These are phyloP conservation scores for Drosophila quinaria DNA, from an alignment of 2,888 invertebrate genomes.

Conservation along the genomic window DNA sequence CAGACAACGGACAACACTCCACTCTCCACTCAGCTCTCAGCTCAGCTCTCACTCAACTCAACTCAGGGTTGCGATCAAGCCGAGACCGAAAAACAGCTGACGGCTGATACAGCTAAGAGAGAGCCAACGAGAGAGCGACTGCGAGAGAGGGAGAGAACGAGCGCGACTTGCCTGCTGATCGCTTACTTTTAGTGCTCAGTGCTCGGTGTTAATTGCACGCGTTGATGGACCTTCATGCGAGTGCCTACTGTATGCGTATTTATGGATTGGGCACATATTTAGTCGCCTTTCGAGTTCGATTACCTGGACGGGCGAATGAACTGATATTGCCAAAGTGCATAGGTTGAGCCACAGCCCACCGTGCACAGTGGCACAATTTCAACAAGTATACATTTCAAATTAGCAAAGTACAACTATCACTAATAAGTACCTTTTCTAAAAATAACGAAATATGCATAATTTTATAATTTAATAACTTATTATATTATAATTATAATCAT, in stretches of 20 bases:
- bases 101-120: conserved; percentile 4
- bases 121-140: conserved; percentile 3
- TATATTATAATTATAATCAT: too few species aligned
- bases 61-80: conserved; percentile 13
- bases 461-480: too few species aligned
- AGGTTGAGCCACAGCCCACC: not conserved
- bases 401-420: not conserved
- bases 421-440: not conserved
- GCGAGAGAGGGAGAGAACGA: conserved; percentile 6
- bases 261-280: conserved; percentile 15
- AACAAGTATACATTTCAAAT: not conserved
- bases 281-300: conserved; percentile 43
- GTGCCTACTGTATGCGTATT: conserved; percentile 10
- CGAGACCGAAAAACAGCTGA: conserved; percentile 44
- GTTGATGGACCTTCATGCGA: conserved; percentile 1
- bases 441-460: too few species aligned
- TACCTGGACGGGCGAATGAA: conserved; percentile 47
- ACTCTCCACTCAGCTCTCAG: conserved; percentile 36
- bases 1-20: conserved; percentile 6
- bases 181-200: conserved; percentile 48
- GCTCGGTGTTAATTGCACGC: conserved; percentile 44
- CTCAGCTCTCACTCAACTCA: conserved; percentile 41
- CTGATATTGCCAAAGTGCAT: conserved; percentile 33
- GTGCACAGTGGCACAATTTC: conserved; percentile 34
- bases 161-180: conserved; percentile 24